These are phyloP conservation scores for Heliconius ethilla DNA, from an alignment of 2,888 invertebrate species.

Conservation along the genomic window DNA sequence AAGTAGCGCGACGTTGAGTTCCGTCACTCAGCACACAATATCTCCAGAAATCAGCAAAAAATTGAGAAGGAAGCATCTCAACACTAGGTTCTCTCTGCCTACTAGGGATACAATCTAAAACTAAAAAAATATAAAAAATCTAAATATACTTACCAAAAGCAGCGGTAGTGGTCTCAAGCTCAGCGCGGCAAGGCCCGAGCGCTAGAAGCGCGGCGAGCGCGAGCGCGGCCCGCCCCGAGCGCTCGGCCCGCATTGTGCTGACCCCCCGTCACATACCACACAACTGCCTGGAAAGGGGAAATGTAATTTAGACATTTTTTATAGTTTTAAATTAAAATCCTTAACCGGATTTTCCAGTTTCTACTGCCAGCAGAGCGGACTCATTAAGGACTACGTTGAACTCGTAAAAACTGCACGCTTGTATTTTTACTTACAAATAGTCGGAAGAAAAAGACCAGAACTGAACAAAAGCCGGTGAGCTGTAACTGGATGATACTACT, in stretches of 20 bases:
- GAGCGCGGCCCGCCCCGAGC: constrained; percentile 67
- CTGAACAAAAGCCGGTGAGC: too few species aligned
- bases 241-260: constrained; percentile 72
- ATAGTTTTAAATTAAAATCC: too few species aligned
- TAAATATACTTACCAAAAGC: constrained; percentile 46
- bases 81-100: neutral
- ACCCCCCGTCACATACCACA: constrained; percentile 74
- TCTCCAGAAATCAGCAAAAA: neutral
- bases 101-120: neutral
- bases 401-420: too few species aligned
- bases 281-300: constrained; percentile 57
- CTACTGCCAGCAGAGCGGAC: too few species aligned
- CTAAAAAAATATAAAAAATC: too few species aligned
- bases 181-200: constrained; percentile 58
- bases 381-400: too few species aligned
- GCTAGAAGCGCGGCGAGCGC: constrained; percentile 70
- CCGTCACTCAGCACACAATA: neutral
- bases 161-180: constrained; percentile 51
- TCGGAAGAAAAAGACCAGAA: too few species aligned
- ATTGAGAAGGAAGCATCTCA: neutral
- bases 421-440: too few species aligned
- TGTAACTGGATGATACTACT: too few species aligned
- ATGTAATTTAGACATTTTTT: neutral
- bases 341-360: too few species aligned
- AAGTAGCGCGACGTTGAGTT: neutral